Base-by-base conservation (phyloP, 2,797 vertebrate genomes). In the Astyanax mexicanus region DNA sequence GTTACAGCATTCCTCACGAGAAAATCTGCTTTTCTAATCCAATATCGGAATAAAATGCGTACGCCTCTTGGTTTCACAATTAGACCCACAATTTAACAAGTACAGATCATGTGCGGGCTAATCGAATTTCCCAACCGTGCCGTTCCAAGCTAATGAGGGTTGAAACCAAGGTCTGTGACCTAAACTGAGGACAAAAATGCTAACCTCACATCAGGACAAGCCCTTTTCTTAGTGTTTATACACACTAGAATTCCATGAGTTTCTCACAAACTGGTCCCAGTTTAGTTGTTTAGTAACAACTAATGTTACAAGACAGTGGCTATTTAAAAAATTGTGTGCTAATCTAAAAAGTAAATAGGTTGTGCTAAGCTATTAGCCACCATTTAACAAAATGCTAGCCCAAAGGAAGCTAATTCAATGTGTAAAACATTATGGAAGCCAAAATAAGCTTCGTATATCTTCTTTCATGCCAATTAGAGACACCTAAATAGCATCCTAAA, bases 51-150 rank as follows among this genome's bases (percentile, higher is more conserved):
- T 84, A 89, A 84, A 87, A 84, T 42, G 62, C 86, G 83, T 74
- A 78, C 61, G 61, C 72, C 58, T 68, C 67, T 81, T 84, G 77
- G 84, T 85, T 87, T 89, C 62, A 74, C 86, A 90, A 92, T 89
- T 88, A 79, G 78, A 72, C 81, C 62, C 79, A 81, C 71, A 82
- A 68, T 82, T 80, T 77, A 79, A 81, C 64, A 77, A 85, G 83
- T 88, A 86, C 62, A 77, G 85, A 82, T 92, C 88, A 91, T 91
- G 89, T 84, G 90, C 80, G 68, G 58, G 62, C 72, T 85, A 77
- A 82, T 72, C 42, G 29, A 61, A 79, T 84, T 80, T 68, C 51
- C 80, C 47, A 78, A 69, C 69, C 74, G 84, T 73, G 79, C 64
- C 62, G 45, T n/a, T n/a, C n/a, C n/a, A n/a, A 40, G 27, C 42